Conservation (phyloP, 2,797 vertebrate species). For the Echiichthys vipera region DNA sequence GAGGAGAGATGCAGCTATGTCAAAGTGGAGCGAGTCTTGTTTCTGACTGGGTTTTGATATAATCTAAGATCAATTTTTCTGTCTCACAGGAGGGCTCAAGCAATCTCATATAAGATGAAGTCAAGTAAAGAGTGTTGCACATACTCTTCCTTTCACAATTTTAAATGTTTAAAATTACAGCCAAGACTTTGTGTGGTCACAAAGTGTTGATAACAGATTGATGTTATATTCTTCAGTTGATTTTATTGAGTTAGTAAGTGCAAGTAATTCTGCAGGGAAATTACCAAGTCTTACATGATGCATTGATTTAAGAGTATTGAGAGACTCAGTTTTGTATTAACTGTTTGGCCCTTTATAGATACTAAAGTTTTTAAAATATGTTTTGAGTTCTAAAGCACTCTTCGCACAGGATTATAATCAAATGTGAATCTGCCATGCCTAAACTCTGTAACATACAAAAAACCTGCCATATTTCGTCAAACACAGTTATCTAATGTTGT, state of each 20-base stretch:
- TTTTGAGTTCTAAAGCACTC: background rate
- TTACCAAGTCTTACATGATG: background rate
- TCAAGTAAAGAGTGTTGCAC: background rate
- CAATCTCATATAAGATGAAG: background rate
- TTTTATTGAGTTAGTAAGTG: background rate
- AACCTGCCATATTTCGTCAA: background rate
- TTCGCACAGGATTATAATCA: background rate
- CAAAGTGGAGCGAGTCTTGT: constrained; percentile 25
- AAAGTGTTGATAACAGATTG: background rate
- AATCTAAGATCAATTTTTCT: constrained; percentile 28
- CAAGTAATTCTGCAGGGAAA: background rate
- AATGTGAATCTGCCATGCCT: background rate
- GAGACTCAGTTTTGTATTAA: too few relatives aligned
- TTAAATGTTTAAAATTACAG: background rate
- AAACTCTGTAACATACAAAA: constrained; percentile 5
- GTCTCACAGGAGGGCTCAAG: constrained; percentile 14
- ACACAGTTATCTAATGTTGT: constrained; percentile 16
- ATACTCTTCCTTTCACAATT: background rate
- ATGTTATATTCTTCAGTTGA: background rate
- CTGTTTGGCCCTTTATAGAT: background rate
- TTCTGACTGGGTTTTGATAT: constrained; percentile 13
- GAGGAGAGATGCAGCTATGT: constrained; percentile 39
- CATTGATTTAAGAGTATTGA: too few relatives aligned
- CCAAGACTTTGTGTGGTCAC: background rate
- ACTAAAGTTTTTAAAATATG: constrained; percentile 2